These are phyloP conservation scores for Pelochelys cantorii DNA, from an alignment of 2,797 vertebrate species.

Conservation along the genomic window DNA sequence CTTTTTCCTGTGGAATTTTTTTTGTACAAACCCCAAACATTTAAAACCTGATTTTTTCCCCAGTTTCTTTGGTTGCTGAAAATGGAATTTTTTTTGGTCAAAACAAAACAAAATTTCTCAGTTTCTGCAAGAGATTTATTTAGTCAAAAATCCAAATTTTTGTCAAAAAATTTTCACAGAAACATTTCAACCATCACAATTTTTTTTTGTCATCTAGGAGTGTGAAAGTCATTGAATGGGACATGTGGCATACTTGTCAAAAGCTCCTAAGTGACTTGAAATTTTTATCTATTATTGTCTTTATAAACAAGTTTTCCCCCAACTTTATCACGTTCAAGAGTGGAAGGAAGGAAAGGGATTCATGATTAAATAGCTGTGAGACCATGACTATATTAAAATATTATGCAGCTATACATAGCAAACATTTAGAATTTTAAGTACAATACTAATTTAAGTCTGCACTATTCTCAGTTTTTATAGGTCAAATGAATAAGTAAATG, in stretches of 20 bases:
- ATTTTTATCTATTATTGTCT: not conserved
- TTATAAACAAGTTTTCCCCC: not conserved
- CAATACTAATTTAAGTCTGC: not conserved
- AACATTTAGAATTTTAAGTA: not conserved
- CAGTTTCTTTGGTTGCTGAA: not conserved
- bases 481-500: not conserved
- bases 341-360: not conserved
- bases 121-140: not conserved
- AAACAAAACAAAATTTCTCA: not conserved
- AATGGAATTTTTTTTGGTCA: not conserved
- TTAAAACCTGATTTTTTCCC: not conserved
- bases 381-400: not conserved
- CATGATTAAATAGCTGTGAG: not conserved
- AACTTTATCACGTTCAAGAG: not conserved
- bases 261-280: not conserved
- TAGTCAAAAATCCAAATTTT: not conserved
- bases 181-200: not conserved
- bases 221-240: not conserved
- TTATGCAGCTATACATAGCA: not conserved
- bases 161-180: not conserved
- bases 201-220: not conserved
- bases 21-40: not conserved
- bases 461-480: rapidly evolving
- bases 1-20: not conserved
- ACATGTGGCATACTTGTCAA: not conserved